Evolutionary conservation across 2,888 invertebrate genomes (phyloP), one percentile per base, ranked within the genome.

Genomic region (Ectemnius lituratus): DNA sequence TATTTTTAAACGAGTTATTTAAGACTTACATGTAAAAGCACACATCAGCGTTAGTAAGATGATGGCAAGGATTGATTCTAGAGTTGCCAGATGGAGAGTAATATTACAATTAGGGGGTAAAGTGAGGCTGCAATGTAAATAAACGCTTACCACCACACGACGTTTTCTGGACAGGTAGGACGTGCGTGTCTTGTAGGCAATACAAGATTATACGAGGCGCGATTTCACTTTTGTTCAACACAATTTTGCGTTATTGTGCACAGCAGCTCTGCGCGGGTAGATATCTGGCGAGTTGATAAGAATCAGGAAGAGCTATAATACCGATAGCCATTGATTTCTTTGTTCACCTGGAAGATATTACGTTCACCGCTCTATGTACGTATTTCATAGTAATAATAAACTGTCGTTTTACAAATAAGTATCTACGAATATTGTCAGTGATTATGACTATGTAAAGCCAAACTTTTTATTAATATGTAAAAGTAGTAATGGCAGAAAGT

Each of bases 61-160:
- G 62, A 47, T 68, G 64, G 64, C 66, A 71, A 57, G 64, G 59
- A 61, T 58, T 16, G 66, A 69, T 49, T 56, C 59, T 60, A 70
- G 45, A 45, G 66, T 67, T 64, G 62, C 62, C 56, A 60, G 46
- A 67, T 62, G 23, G 57, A 61, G 62, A 49, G 64, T n/a, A 11
- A 63, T 64, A 47, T 65, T 75, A 72, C 78, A 81, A 76, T 80
- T 72, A 76, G 71, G 73, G 27, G 78, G 74, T 78, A 76, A 81
- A 75, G 79, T 79, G 82, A 85, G 78, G 81, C 80, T 84, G 80
- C 76, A 76, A 73, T 87, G 86, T 87, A 87, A 78, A 87, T 87
- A 87, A 82, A 76, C 78, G 84, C 85, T 87, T 85, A 75, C 74
- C 75, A 73, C 68, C 62, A 72, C 62, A 78, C 66, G 63, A 80